These are phyloP conservation scores for Chesias legatella DNA, from an alignment of 2,888 invertebrate genomes.

Conservation along the genomic window DNA sequence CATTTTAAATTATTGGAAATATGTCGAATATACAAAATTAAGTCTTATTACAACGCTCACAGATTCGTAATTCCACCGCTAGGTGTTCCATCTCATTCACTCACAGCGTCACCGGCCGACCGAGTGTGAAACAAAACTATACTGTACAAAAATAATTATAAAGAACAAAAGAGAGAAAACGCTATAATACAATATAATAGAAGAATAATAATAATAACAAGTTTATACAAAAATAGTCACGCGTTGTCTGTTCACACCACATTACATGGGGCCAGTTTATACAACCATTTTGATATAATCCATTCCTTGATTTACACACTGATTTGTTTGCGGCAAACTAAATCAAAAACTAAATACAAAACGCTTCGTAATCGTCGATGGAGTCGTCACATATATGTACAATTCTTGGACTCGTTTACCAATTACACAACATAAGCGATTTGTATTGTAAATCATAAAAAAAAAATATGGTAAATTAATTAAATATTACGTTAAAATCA, in stretches of 20 bases:
- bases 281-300: conserved; percentile 18
- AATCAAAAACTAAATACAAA: conserved; percentile 3
- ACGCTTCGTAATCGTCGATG: neutral
- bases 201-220: conserved; percentile 48
- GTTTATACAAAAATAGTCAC: conserved; percentile 49
- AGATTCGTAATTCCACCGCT: conserved; percentile 22
- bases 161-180: conserved; percentile 52
- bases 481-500: conserved; percentile 62
- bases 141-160: conserved; percentile 62
- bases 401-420: too few species aligned
- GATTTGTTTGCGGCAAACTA: conserved; percentile 9
- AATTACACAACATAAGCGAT: neutral
- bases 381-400: too few species aligned
- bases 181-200: conserved; percentile 62
- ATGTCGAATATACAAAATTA: conserved; percentile 50
- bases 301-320: conserved; percentile 14
- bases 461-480: conserved; percentile 38
- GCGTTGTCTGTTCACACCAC: conserved; percentile 35
- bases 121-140: conserved; percentile 61
- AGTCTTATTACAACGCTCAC: conserved; percentile 39
- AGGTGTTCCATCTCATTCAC: conserved; percentile 8
- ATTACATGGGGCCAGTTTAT: conserved; percentile 32
- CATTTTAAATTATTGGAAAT: conserved; percentile 43
- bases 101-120: conserved; percentile 34
- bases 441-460: conserved; percentile 20